Base-by-base conservation (phyloP, 2,113 vertebrate genomes). In the Xyrauchen texanus region DNA sequence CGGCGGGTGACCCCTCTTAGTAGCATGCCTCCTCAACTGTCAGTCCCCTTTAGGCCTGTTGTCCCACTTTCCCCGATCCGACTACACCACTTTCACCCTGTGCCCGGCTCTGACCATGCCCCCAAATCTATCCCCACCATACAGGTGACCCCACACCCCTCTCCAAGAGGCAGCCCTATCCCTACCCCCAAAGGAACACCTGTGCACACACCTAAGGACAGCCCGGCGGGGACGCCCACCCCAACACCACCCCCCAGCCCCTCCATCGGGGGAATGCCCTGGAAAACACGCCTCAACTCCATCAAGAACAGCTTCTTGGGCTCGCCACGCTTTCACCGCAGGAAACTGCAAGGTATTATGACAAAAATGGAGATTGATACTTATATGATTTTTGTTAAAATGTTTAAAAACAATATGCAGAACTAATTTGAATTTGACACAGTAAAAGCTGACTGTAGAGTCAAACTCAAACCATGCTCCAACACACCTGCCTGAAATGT, bases 301-400 rank as follows among this genome's bases (percentile, higher is more conserved):
- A 98, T 99, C 93, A 99, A 97, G 93, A 99, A 99, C 90, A 99
- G 97, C 90, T 98, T 99, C 91, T 91, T 99, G 90, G 98, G 97
- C 79, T 99, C 98, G 0, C 98, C 98, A 4, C 96, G 98, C 82
- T 99, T 99, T 92, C 98, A 99, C 90, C 96, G 98, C 93, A 94
- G 98, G 92, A 99, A 99, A 97, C 94, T 99, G 62, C 97, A 99
- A 93, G 98, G 98, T 99, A 89, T 79, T 47, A 34, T 34, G 21
- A 3, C 1, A 34, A 34, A 34, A 34, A 34, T 34, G 21, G 21
- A 34, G 21, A 34, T 34, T 34, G 21, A 34, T 34, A 34, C 3
- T 34, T 34, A 34, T 34, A 34, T 34, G 21, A 34, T 34, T 34
- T 34, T 34, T 34, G 21, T 34, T 34, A 34, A 34, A 34, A 34